These are phyloP conservation scores for Chaetodon auriga DNA, from an alignment of 2,113 vertebrate species.

Conservation along the genomic window DNA sequence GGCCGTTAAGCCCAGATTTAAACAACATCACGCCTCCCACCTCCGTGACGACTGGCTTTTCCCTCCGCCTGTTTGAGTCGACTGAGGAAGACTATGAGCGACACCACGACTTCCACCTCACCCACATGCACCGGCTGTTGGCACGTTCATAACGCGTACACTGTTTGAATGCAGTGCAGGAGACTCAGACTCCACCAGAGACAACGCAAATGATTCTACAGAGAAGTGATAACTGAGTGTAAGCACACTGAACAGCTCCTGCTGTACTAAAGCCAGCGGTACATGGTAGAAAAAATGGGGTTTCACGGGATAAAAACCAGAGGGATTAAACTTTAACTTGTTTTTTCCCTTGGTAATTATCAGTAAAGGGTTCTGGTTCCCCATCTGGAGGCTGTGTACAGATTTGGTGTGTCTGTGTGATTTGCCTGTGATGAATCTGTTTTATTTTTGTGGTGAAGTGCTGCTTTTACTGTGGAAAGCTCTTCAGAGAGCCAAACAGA, in stretches of 20 bases:
- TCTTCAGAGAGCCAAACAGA: constrained; percentile 14
- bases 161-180: too few species aligned
- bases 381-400: background rate
- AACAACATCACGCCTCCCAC: too few species aligned
- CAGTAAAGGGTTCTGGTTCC: background rate
- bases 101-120: too few species aligned
- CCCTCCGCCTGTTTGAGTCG: too few species aligned
- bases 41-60: too few species aligned
- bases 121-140: too few species aligned
- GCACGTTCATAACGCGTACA: too few species aligned
- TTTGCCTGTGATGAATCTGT: constrained; percentile 15
- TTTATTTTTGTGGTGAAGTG: constrained; percentile 41
- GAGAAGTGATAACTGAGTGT: background rate
- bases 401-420: background rate
- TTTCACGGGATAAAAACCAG: background rate
- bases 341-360: background rate
- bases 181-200: too few species aligned
- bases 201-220: too few species aligned
- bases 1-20: too few species aligned
- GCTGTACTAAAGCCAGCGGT: background rate
- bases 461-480: constrained; percentile 31
- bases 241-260: background rate
- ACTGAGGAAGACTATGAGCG: too few species aligned
- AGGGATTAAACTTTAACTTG: background rate
- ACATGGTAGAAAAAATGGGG: background rate